Conservation (phyloP, 2,888 invertebrate species). For the Anagyrus pseudococci region DNA sequence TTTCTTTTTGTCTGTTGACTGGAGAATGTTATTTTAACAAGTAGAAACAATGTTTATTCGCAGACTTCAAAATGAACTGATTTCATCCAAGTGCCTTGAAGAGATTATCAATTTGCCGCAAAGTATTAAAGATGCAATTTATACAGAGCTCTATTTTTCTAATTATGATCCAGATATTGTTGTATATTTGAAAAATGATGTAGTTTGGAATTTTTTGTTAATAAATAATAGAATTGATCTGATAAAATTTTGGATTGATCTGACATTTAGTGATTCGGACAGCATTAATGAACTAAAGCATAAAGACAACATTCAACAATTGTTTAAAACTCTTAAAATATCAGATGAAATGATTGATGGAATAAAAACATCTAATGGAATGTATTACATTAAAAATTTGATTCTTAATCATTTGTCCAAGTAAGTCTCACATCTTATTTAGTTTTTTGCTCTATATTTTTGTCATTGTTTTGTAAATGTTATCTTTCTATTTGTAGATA, state of each 20-base stretch:
- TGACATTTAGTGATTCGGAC: constrained; percentile 54
- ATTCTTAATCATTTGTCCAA: constrained; percentile 67
- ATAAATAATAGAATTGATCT: constrained; percentile 68
- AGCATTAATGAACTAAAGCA: background rate
- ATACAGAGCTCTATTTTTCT: constrained; percentile 58
- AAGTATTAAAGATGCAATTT: constrained; percentile 48
- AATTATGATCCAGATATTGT: constrained; percentile 52
- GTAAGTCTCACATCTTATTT: constrained; percentile 37
- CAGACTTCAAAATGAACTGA: constrained; percentile 49
- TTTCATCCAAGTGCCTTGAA: constrained; percentile 55
- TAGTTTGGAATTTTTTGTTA: constrained; percentile 70
- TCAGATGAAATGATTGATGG: constrained; percentile 67
- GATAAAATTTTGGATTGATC: constrained; percentile 69
- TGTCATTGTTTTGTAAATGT: background rate
- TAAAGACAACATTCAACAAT: constrained; percentile 59
- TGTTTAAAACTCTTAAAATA: constrained; percentile 67
- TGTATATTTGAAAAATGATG: constrained; percentile 50
- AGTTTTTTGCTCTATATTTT: background rate
- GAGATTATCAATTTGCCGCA: constrained; percentile 52
- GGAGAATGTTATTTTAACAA: constrained; percentile 8
- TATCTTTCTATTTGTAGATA: constrained; percentile 57
- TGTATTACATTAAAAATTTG: constrained; percentile 65
- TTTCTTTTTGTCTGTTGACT: too few relatives aligned
- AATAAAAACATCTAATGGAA: constrained; percentile 63
- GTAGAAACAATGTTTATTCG: constrained; percentile 25